Evolutionary conservation across 1,140 invertebrate genomes (phyloP), one percentile per base, ranked within the genome.

Genomic region (Zaprionus camerounensis): DNA sequence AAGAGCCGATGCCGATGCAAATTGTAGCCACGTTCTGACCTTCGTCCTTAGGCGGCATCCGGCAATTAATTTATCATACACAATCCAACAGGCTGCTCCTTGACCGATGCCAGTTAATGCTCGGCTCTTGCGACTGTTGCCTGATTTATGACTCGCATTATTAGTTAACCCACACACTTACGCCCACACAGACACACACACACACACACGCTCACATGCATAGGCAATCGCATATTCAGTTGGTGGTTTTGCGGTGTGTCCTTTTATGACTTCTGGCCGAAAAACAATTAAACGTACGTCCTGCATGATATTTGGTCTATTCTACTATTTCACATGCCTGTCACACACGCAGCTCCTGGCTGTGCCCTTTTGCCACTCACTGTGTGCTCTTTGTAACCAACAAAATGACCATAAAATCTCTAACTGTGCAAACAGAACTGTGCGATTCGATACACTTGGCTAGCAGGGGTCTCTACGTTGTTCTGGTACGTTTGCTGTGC

Each of bases 21-120:
- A 75, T 71, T 70, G 67, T 24, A 44, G 55, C 31, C 53, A 71
- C 66, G 66, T 71, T 62, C 65, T 15, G 31, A 66, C 58, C 59
- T 46, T 28, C 55, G 31, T 15, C 24, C 71, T 15, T 34, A 53
- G 44, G 46, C 49, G 44, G 36, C 28, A 20, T 63, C 31, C 26
- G 51, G 75, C 81, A 88, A 88, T 88, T 88, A 90, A 88, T 88
- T 82, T 88, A 88, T 90, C 81, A 85, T 88, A 78, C 78, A 74
- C 71, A 74, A 34, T 64, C 53, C 62, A 61, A 46, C 44, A 59
- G 56, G 62, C 66, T 56, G 56, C 22, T 26, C 56, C 15, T 28
- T 34, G 44, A 38, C 55, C 56, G 53, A 67, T 59, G 84, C 75
- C 82, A 76, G 78, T 87, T 83, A 87, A 87, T 83, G 81, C 84